Percentiles rank a stretch among this genome's conserved stretches.
Evolutionary conservation across 2,113 vertebrate genomes (phyloP).

Genomic region (Bothrops jararaca): DNA sequence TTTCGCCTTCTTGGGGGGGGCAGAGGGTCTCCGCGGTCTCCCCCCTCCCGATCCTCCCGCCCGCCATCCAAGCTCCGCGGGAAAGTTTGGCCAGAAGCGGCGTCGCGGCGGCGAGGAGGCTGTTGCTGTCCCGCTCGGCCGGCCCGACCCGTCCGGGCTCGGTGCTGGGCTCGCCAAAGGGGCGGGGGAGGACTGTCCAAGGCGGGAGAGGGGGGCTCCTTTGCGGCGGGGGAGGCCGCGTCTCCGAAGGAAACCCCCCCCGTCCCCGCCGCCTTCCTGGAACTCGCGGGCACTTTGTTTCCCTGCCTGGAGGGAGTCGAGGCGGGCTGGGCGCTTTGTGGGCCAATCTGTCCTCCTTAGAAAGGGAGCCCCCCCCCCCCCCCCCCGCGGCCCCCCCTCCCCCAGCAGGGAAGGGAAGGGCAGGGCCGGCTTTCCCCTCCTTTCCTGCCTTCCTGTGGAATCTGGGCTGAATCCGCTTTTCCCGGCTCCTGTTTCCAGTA

Average conservation of each 20-base stretch:
- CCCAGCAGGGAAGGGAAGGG: background rate
- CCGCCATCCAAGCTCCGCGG: background rate
- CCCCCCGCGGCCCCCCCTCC: background rate
- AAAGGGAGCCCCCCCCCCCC: background rate
- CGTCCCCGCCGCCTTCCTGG: too few relatives aligned
- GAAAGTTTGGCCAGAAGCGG: background rate
- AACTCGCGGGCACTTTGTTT: too few relatives aligned
- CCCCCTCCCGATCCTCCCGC: conserved; percentile 67
- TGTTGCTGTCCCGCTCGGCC: background rate
- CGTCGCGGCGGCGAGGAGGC: too few relatives aligned
- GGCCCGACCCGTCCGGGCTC: background rate
- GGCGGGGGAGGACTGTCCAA: too few relatives aligned
- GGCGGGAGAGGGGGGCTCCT: background rate
- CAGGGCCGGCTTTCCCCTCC: too few relatives aligned
- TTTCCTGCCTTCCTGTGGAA: background rate
- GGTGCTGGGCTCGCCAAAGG: background rate
- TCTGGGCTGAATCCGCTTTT: background rate
- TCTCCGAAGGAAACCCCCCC: background rate
- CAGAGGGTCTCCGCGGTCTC: too few relatives aligned
- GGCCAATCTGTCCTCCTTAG: background rate
- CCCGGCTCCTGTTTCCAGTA: too few relatives aligned
- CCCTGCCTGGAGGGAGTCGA: background rate
- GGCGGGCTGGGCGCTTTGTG: background rate
- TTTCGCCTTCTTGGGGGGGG: too few relatives aligned
- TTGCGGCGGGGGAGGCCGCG: background rate